Base-by-base conservation (phyloP, 2,888 invertebrate genomes). In the Cyaniris semiargus region DNA sequence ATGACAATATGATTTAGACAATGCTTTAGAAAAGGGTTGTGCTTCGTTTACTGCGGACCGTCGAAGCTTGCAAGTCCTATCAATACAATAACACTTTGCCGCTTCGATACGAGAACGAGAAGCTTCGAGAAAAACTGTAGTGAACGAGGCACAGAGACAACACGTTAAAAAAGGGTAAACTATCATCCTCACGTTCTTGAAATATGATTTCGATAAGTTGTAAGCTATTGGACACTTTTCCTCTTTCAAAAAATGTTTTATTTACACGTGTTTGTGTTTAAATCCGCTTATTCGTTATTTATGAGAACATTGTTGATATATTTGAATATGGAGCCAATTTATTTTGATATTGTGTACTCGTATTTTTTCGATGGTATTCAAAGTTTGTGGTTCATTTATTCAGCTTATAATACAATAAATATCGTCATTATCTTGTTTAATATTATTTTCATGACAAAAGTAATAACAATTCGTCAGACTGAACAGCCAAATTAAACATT, bases 151-250 rank as follows among this genome's bases (percentile, higher is more conserved):
- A 86, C 81, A 85, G 84, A 87, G 88, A 90, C 89, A 89, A 88
- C 89, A 89, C 89, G 86, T 88, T 87, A 84, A 86, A 91, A 48
- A 91, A 91, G 90, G 91, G 90, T 91, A 90, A 89, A 89, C 88
- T 88, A 88, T 86, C 87, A 90, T 87, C 87, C 89, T 87, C 92
- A 92, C 92, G 93, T 92, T 87, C 86, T 87, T 93, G 91, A 93
- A 93, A 93, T 93, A 93, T 93, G 92, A 92, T 92, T 92, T 91
- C 92, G 91, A 93, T 93, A 93, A 93, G 89, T 91, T 89, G 90
- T 87, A 86, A 85, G 88, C 89, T 91, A 92, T 92, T 91, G 91
- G 90, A 88, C 89, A 85, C 87, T 86, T 87, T 84, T 82, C 84
- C 87, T 88, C 90, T 90, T 89, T 89, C 89, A 87, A 89, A 88